phyloP scores from a whole-genome alignment of 2,888 invertebrate species.

The Sepioteuthis lessoniana region DNA sequence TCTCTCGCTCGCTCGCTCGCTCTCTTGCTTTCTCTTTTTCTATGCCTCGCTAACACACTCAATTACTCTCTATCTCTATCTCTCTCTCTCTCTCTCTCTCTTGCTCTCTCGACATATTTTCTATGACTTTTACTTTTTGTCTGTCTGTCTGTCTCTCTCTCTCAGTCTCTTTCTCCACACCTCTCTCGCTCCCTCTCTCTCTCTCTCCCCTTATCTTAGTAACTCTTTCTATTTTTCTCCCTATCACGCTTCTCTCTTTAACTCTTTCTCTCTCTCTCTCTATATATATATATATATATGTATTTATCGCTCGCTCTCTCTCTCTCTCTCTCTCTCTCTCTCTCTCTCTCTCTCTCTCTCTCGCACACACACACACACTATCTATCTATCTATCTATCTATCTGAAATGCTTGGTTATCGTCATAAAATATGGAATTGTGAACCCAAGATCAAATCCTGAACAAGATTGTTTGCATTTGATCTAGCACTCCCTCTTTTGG shows the following conservation, averaged over 20 bases:
- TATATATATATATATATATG: too few relatives aligned
- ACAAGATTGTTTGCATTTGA: too few relatives aligned
- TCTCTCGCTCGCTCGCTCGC: background rate
- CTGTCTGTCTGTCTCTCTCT: background rate
- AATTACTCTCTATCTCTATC: background rate
- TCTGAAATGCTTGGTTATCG: too few relatives aligned
- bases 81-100: conserved; percentile 35
- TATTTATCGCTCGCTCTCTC: too few relatives aligned
- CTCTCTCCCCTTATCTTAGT: background rate
- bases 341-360: too few relatives aligned
- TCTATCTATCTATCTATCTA: too few relatives aligned
- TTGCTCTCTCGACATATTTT: too few relatives aligned
- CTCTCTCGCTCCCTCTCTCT: background rate
- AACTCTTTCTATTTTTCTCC: background rate
- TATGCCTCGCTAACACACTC: background rate
- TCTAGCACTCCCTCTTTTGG: too few relatives aligned
- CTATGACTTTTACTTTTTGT: background rate
- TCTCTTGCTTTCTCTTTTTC: background rate
- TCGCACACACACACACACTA: too few relatives aligned
- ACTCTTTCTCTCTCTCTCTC: background rate
- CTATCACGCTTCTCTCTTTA: background rate
- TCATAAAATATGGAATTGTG: too few relatives aligned
- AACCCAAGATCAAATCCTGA: too few relatives aligned
- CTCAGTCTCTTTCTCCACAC: background rate
- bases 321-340: too few relatives aligned